phyloP scores from a whole-genome alignment of 2,797 vertebrate genomes.

The Sphenopsis melanotis region DNA sequence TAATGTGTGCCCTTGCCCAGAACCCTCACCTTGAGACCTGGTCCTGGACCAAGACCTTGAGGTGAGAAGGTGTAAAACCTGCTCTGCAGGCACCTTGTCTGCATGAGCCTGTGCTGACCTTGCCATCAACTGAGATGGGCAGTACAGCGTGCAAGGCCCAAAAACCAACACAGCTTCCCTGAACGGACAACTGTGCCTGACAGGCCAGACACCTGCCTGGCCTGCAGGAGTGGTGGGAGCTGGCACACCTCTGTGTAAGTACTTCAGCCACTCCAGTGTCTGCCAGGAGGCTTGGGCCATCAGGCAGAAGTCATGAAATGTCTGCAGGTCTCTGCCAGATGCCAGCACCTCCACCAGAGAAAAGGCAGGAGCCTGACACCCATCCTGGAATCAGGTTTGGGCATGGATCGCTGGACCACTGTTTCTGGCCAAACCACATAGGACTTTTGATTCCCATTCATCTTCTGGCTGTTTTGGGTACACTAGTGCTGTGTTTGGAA shows the following conservation, averaged over 20 bases:
- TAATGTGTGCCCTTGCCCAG: not conserved
- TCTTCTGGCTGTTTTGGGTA: not conserved
- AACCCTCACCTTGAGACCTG: not conserved
- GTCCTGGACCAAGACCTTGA: not conserved
- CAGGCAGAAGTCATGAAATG: not conserved
- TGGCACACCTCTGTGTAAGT: not conserved
- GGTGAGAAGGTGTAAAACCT: not conserved
- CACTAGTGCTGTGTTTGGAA: not conserved
- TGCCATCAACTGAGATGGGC: not conserved
- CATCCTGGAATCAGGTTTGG: not conserved
- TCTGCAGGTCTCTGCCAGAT: not conserved
- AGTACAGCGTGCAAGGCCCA: not conserved
- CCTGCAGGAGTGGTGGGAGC: not conserved
- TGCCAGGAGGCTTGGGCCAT: not conserved
- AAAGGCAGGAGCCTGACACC: not conserved
- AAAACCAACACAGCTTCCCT: not conserved
- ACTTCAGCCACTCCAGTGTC: not conserved
- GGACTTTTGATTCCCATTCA: not conserved
- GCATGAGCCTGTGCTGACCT: not conserved
- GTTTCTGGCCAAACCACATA: not conserved
- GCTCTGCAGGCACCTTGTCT: not conserved
- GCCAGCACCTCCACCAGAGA: not conserved
- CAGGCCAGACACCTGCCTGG: not conserved
- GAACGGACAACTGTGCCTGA: not conserved
- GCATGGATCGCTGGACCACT: not conserved